A percentile compares a stretch with the other conserved stretches of the same genome.
Conservation (phyloP, 2,797 vertebrate genomes). For the Urosaurus nigricauda region DNA sequence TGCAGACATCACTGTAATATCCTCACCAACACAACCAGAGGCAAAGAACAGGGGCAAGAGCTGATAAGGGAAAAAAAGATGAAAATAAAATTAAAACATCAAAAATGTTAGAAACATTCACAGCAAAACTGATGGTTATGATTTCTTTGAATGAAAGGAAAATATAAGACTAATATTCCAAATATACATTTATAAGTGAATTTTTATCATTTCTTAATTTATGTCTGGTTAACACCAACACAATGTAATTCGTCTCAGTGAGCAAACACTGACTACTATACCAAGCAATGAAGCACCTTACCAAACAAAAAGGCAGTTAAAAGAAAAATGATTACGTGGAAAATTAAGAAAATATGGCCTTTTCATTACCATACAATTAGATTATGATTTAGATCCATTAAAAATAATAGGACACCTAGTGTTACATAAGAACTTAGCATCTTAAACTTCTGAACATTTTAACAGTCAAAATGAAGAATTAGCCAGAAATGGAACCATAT, state of each 20-base stretch:
- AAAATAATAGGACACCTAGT: slow-evolving; percentile 10
- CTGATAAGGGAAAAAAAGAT: slow-evolving; percentile 84
- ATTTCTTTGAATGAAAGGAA: slow-evolving; percentile 48
- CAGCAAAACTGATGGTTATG: slow-evolving; percentile 67
- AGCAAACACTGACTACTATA: background rate
- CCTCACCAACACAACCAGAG: slow-evolving; percentile 85
- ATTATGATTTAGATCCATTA: slow-evolving; percentile 48
- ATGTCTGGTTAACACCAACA: background rate
- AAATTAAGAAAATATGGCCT: slow-evolving; percentile 39
- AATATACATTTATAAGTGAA: background rate
- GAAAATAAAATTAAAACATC: slow-evolving; percentile 84
- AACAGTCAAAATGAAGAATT: slow-evolving; percentile 45
- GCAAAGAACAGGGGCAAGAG: slow-evolving; percentile 85
- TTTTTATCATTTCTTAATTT: slow-evolving; percentile 17
- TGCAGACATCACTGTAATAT: slow-evolving; percentile 95
- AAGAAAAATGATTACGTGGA: slow-evolving; percentile 29
- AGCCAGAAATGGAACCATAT: slow-evolving; percentile 22
- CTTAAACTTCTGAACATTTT: slow-evolving; percentile 61
- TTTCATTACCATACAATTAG: slow-evolving; percentile 17
- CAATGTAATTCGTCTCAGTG: background rate
- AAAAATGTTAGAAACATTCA: slow-evolving; percentile 75
- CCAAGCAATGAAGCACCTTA: background rate
- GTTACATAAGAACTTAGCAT: slow-evolving; percentile 44
- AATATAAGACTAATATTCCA: slow-evolving; percentile 46
- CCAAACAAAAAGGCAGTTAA: slow-evolving; percentile 15